Percentiles rank a stretch among this genome's conserved stretches.
These are phyloP conservation scores for Caenorhabditis becei DNA, from an alignment of 2,888 invertebrate genomes.

Conservation along the genomic window DNA sequence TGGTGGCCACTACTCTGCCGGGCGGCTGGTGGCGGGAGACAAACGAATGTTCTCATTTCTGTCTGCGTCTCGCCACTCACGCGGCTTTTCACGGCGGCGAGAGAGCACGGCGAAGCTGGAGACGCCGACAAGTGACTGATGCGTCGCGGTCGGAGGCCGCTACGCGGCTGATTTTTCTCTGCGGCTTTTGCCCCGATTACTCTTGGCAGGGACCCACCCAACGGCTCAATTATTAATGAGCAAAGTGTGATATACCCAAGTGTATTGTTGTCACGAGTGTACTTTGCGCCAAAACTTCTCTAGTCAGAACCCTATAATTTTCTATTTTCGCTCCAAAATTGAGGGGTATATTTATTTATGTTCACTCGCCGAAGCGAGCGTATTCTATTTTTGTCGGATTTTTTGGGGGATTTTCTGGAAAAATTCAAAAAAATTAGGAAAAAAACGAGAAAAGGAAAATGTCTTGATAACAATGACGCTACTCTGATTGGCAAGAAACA, in stretches of 20 bases:
- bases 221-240: constrained; percentile 3
- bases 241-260: neutral
- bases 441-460: neutral
- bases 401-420: no score
- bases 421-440: no score
- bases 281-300: no score
- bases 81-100: constrained; percentile 7
- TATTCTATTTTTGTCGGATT: no score
- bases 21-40: constrained; percentile 32
- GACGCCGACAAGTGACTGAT: constrained; percentile 14
- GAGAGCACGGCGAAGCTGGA: constrained; percentile 9
- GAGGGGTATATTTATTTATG: no score
- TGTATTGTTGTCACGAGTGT: no score
- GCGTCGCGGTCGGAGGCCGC: constrained; percentile 51
- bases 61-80: constrained; percentile 31
- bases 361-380: no score
- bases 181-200: no score
- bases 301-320: no score
- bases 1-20: constrained; percentile 44
- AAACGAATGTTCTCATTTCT: constrained; percentile 24
- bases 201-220: no score
- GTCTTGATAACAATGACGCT: neutral
- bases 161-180: constrained; percentile 33
- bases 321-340: no score
- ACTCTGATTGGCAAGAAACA: no score